Percentiles rank a stretch among this genome's conserved stretches.
These are phyloP conservation scores for Anhinga anhinga DNA, from an alignment of 2,113 vertebrate genomes.

Conservation along the genomic window DNA sequence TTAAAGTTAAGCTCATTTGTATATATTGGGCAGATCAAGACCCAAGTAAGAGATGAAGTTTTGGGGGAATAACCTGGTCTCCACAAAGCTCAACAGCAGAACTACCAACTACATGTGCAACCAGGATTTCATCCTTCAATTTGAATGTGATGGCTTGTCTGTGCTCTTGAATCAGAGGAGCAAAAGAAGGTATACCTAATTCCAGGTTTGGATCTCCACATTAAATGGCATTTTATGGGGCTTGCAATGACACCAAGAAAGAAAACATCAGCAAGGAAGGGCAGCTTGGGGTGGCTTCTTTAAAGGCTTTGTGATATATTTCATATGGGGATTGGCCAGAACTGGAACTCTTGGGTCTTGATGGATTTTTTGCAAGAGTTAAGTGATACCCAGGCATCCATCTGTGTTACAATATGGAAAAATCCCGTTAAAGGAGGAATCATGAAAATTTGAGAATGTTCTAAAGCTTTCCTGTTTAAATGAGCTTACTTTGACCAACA, in stretches of 20 bases:
- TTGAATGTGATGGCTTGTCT: neutral
- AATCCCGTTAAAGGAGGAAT: neutral
- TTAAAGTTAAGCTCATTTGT: slow-evolving; percentile 63
- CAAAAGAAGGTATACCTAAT: neutral
- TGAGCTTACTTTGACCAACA: neutral
- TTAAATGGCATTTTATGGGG: neutral
- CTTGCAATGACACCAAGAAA: neutral
- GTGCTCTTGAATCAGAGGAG: neutral
- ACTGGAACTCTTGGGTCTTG: neutral
- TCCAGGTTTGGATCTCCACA: neutral
- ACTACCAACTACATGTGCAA: rapidly evolving
- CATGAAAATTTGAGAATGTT: neutral
- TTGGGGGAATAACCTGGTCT: neutral
- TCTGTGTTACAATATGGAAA: neutral
- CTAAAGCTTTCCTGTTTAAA: neutral
- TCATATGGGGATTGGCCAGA: neutral
- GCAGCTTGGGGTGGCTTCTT: neutral
- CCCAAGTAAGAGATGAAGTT: neutral
- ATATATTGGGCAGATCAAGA: slow-evolving; percentile 29
- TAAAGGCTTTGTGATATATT: neutral
- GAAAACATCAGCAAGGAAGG: neutral
- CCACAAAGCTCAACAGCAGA: neutral
- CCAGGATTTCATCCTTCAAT: neutral
- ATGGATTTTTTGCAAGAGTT: neutral
- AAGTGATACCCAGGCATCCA: neutral